Evolutionary conservation across 2,888 invertebrate genomes (phyloP).

Genomic region (Ditula angustiorana): DNA sequence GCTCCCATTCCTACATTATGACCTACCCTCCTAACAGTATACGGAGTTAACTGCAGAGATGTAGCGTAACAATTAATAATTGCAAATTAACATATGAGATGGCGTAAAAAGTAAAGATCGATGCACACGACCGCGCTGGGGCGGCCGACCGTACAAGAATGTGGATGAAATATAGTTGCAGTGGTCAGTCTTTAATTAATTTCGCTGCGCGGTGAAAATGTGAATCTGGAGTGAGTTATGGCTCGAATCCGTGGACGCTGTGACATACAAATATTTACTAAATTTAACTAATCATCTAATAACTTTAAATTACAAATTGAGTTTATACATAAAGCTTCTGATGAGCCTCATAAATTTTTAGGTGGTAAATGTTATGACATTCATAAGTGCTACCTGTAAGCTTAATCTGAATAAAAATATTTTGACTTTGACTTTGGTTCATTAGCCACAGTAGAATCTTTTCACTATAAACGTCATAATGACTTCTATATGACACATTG

Average conservation of each 20-base stretch:
- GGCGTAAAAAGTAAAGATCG: constrained; percentile 57
- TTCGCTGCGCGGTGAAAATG: constrained; percentile 37
- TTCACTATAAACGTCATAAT: no score
- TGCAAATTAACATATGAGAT: constrained; percentile 52
- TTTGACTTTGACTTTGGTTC: no score
- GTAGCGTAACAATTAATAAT: constrained; percentile 61
- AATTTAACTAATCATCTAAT: background rate
- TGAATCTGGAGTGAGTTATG: constrained; percentile 37
- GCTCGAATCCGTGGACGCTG: constrained; percentile 5
- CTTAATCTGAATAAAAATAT: no score
- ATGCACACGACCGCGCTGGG: constrained; percentile 62
- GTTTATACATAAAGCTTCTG: no score
- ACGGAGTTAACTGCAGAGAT: constrained; percentile 46
- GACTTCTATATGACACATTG: no score
- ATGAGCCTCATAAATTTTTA: no score
- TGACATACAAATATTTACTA: constrained; percentile 1
- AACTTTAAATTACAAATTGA: no score
- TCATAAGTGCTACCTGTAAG: no score
- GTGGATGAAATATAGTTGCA: constrained; percentile 38
- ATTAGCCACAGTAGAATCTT: no score
- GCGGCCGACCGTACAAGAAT: constrained; percentile 39
- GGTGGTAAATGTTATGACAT: no score
- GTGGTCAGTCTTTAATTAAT: constrained; percentile 39
- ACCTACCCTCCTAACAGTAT: constrained; percentile 57
- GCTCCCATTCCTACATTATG: constrained; percentile 65